Evolutionary conservation across 2,113 vertebrate species (phyloP).

Genomic region (Polyodon spathula): DNA sequence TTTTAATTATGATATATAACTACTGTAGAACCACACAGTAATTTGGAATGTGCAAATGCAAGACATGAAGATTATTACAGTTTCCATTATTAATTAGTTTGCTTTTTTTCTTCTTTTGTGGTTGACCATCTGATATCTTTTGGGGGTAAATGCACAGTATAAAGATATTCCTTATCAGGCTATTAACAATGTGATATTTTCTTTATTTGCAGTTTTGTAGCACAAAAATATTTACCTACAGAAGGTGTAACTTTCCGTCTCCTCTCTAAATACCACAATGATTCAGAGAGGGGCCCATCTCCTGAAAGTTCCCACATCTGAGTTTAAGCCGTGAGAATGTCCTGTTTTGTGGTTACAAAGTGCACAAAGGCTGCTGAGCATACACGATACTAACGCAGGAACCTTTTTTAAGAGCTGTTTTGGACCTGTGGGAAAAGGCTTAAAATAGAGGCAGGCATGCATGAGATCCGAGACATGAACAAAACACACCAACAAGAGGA

Average conservation of each 20-base stretch:
- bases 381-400: constrained; percentile 38
- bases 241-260: constrained; percentile 46
- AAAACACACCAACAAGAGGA: background rate
- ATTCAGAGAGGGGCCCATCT: constrained; percentile 37
- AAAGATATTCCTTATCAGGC: too few species aligned
- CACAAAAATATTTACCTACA: constrained; percentile 19
- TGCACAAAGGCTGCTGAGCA: constrained; percentile 39
- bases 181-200: too few species aligned
- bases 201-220: background rate
- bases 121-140: too few species aligned
- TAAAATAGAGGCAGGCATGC: constrained; percentile 47
- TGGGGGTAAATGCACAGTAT: too few species aligned
- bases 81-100: too few species aligned
- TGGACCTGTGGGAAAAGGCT: constrained; percentile 31
- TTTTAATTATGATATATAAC: too few species aligned
- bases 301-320: constrained; percentile 38
- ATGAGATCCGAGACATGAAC: constrained; percentile 21
- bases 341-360: constrained; percentile 46
- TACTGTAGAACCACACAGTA: too few species aligned
- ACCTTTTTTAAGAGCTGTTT: constrained; percentile 52
- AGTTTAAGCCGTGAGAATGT: constrained; percentile 50
- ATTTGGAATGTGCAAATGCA: too few species aligned
- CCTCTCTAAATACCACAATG: constrained; percentile 30
- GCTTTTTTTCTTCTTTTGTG: too few species aligned
- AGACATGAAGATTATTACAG: too few species aligned